Evolutionary conservation across 2,888 invertebrate species (phyloP).

Genomic region (Drepanosiphum platanoidis): DNA sequence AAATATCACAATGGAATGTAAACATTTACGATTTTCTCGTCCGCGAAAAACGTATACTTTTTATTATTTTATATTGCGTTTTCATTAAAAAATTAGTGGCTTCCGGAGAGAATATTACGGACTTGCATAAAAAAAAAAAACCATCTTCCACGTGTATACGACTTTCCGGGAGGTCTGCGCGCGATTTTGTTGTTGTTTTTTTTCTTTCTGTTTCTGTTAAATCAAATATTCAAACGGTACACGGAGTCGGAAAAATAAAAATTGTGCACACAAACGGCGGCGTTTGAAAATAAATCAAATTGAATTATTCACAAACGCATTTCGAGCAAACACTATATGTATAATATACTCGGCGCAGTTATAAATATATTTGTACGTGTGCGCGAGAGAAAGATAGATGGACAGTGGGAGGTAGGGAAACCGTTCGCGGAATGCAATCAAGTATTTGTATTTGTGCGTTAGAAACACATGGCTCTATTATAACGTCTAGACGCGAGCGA

Average conservation of each 20-base stretch:
- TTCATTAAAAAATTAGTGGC: conserved; percentile 17
- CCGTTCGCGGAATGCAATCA: not conserved
- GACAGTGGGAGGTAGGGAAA: not conserved
- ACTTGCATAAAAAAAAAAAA: not conserved
- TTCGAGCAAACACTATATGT: not conserved
- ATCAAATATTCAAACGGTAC: conserved; percentile 38
- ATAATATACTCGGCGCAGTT: no score
- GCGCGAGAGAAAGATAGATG: no score
- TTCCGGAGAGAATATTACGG: not conserved
- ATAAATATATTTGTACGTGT: no score
- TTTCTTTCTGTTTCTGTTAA: conserved; percentile 7
- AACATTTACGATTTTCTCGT: not conserved
- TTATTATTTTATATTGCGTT: not conserved
- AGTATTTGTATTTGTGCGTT: conserved; percentile 9
- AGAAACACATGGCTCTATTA: not conserved
- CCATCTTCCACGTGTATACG: not conserved
- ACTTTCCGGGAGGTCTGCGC: not conserved
- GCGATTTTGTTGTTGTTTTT: no score
- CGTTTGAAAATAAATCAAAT: conserved; percentile 44
- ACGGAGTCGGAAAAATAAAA: not conserved
- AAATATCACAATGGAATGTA: not conserved
- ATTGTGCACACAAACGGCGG: not conserved
- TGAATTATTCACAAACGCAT: conserved; percentile 44
- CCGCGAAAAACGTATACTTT: not conserved
- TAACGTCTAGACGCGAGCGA: not conserved